Percentiles rank a stretch among this genome's conserved stretches.
Evolutionary conservation across 1,140 invertebrate genomes (phyloP).

Genomic region (Pogonus chalceus): DNA sequence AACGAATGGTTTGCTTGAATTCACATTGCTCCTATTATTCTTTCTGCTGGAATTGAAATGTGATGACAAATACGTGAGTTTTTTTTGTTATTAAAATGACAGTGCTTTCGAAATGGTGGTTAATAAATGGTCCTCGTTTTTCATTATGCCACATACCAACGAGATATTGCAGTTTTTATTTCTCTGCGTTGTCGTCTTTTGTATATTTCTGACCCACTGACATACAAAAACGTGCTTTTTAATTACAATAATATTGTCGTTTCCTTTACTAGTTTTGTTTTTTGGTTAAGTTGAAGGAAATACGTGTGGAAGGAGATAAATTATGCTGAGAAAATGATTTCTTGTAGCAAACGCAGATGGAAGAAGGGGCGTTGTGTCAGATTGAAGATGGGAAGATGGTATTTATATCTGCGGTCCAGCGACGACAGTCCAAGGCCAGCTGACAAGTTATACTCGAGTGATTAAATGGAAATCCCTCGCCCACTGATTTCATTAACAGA

Average conservation of each 20-base stretch:
- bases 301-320: too few relatives aligned
- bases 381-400: neutral
- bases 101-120: neutral
- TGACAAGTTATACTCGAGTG: constrained; percentile 3
- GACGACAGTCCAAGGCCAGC: too few relatives aligned
- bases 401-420: neutral
- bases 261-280: too few relatives aligned
- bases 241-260: too few relatives aligned
- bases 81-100: neutral
- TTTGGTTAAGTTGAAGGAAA: too few relatives aligned
- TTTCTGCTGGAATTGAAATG: neutral
- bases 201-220: too few relatives aligned
- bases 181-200: too few relatives aligned
- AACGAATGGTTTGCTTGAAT: too few relatives aligned
- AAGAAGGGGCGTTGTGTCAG: too few relatives aligned
- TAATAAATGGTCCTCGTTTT: neutral
- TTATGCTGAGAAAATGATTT: neutral
- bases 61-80: neutral
- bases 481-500: constrained; percentile 21
- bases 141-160: neutral
- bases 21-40: neutral
- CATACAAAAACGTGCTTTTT: too few relatives aligned
- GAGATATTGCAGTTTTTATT: neutral
- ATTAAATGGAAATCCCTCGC: constrained; percentile 2
- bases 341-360: too few relatives aligned